Base-by-base conservation (phyloP, 2,113 vertebrate genomes). In the Microtus richardsoni region DNA sequence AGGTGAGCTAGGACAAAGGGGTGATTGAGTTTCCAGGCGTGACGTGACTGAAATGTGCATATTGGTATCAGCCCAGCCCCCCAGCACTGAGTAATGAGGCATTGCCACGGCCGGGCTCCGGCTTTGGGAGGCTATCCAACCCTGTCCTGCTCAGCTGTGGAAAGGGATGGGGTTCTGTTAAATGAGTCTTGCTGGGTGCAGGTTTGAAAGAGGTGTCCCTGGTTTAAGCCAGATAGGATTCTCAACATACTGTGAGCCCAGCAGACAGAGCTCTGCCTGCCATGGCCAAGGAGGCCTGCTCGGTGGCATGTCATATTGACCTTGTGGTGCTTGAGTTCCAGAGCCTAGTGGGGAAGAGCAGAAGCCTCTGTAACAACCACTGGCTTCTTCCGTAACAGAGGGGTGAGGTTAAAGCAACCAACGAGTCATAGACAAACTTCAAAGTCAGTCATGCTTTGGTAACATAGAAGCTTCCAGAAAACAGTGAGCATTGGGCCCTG, bases 31-130 rank as follows among this genome's bases (percentile, higher is more conserved):
- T 96, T 92, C 95, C 73, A 85, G 88, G 54, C 62, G 22, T 24
- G 64, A 87, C 0, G 7, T 77, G 94, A 95, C 71, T 91, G 24
- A 64, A 96, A 60, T 26, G 73, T 89, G 68, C 83, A 12, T 83
- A 54, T 41, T 91, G 91, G 77, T 82, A 78, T 77, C 33, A 0
- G 49, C 77, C 82, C n/a, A 1, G 1, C 10, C 47, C 80, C 19
- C 0, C 77, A 92, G 80, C 92, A 91, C 93, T 47, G 88, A 94
- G 91, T 94, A 94, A 96, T 54, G 93, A 96, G 88, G 89, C 93
- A 70, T 70, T 89, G 94, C n/a, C 11, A 47, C 66, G 73, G 85
- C 80, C 64, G 0, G 0, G 2, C 0, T 0, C 74, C 9, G 14
- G 62, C 93, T 94, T 93, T 44, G 84, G 66, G 36, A 94, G 80